A percentile compares a stretch with the other conserved stretches of the same genome.
Conservation (phyloP, 1,140 invertebrate species). For the Brevipalpus yothersi region DNA sequence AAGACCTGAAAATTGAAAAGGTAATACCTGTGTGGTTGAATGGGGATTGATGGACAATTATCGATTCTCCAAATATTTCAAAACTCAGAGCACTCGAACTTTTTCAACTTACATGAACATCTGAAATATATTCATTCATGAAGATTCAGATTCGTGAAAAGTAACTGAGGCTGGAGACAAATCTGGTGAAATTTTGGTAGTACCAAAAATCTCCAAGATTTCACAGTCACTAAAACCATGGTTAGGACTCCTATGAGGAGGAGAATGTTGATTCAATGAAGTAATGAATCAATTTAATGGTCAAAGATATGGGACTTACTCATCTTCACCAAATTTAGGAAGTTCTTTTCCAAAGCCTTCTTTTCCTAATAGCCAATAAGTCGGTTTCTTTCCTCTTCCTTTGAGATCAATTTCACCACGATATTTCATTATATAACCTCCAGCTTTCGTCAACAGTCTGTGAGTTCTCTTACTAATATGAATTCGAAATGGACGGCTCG, state of each 20-base stretch:
- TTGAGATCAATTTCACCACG: slow-evolving; percentile 84
- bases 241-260: background rate
- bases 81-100: too few relatives aligned
- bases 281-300: background rate
- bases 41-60: too few relatives aligned
- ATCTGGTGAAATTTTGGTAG: background rate
- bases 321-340: background rate
- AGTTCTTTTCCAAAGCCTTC: background rate
- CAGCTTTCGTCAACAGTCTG: background rate
- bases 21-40: too few relatives aligned
- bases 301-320: background rate
- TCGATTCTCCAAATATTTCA: too few relatives aligned
- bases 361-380: slow-evolving; percentile 10
- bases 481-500: slow-evolving; percentile 49
- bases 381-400: slow-evolving; percentile 36
- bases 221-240: background rate
- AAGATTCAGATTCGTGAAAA: too few relatives aligned
- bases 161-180: background rate
- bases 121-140: too few relatives aligned
- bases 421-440: slow-evolving; percentile 50
- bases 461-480: slow-evolving; percentile 34
- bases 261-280: background rate
- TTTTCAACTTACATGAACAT: too few relatives aligned
- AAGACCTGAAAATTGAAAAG: too few relatives aligned
- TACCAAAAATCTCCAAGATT: background rate